Conservation (phyloP, 2,113 vertebrate genomes). For the Hemichromis elongatus region DNA sequence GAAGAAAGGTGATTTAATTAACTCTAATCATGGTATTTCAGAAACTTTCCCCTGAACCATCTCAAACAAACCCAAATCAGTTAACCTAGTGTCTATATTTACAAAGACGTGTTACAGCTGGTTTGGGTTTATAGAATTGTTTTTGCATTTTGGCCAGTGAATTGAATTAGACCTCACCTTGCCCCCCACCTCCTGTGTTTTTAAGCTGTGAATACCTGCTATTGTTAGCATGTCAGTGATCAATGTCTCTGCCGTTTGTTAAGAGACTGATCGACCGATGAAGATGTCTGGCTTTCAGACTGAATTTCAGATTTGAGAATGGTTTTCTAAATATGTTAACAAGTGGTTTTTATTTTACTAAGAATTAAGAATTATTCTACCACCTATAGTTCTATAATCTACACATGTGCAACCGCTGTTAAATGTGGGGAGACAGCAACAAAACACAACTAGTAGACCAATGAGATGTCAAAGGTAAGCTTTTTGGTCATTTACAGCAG, state of each 20-base stretch:
- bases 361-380: not conserved
- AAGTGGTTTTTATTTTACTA: not conserved
- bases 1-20: not conserved
- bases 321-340: not conserved
- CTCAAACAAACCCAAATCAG: no score
- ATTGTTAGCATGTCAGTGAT: not conserved
- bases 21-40: not conserved
- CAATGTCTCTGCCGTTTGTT: not conserved
- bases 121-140: not conserved
- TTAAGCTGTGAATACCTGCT: not conserved
- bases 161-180: not conserved
- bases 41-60: not conserved
- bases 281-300: not conserved
- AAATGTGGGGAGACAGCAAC: not conserved
- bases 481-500: not conserved
- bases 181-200: not conserved
- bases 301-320: not conserved
- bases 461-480: not conserved
- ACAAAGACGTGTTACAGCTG: not conserved
- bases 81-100: conserved; percentile 5
- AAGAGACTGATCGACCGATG: not conserved
- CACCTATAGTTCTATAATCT: not conserved
- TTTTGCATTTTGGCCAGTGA: not conserved
- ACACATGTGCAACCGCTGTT: not conserved
- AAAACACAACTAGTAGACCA: not conserved